These are phyloP conservation scores for Toxonevra muliebris DNA, from an alignment of 2,888 invertebrate species.

Conservation along the genomic window DNA sequence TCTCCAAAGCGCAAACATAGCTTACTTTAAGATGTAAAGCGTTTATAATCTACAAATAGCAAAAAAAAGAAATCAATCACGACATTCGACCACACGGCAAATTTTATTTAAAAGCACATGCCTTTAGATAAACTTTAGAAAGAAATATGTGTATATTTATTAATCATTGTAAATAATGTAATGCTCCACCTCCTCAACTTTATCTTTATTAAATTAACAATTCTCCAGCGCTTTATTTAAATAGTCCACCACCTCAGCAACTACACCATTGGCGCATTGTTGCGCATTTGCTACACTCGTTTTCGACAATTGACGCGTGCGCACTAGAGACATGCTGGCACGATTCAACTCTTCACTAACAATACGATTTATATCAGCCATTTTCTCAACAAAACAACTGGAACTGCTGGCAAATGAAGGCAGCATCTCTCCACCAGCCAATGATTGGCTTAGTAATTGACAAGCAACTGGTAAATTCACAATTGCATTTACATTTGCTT, in stretches of 20 bases:
- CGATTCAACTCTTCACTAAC: conserved; percentile 46
- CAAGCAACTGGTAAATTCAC: conserved; percentile 44
- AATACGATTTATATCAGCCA: conserved; percentile 46
- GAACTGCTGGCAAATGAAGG: conserved; percentile 33
- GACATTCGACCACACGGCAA: too few species aligned
- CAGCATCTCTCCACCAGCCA: neutral
- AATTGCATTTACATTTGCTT: conserved; percentile 45
- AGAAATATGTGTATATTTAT: too few species aligned
- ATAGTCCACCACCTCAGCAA: conserved; percentile 37
- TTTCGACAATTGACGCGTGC: conserved; percentile 43
- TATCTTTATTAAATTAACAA: conserved; percentile 31
- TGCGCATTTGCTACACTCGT: conserved; percentile 40
- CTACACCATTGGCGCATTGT: conserved; percentile 42
- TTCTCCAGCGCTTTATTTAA: conserved; percentile 31
- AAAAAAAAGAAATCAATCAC: too few species aligned
- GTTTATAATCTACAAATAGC: too few species aligned
- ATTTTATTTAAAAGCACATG: too few species aligned
- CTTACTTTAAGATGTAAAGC: too few species aligned
- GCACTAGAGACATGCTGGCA: conserved; percentile 45
- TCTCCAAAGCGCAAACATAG: too few species aligned
- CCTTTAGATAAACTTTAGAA: too few species aligned
- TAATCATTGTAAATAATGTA: neutral
- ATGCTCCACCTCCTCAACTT: neutral
- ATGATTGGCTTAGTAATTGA: conserved; percentile 30
- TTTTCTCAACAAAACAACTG: conserved; percentile 48